These are phyloP conservation scores for Raillietiella orientalis DNA, from an alignment of 2,888 invertebrate genomes.

Conservation along the genomic window DNA sequence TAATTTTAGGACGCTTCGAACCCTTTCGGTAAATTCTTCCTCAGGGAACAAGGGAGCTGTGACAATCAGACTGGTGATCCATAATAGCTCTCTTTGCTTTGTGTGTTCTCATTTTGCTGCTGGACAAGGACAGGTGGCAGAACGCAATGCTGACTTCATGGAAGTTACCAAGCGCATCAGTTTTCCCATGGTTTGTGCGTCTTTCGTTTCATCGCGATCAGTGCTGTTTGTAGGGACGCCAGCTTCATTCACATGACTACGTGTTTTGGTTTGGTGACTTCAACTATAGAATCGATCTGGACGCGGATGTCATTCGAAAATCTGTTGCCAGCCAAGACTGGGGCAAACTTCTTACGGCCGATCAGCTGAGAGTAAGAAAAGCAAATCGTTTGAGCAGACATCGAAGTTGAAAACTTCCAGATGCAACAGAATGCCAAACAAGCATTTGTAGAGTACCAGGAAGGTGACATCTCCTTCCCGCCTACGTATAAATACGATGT, in stretches of 20 bases:
- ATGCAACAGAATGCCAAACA: slow-evolving; percentile 42
- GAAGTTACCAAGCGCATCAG: slow-evolving; percentile 17
- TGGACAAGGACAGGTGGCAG: slow-evolving; percentile 54
- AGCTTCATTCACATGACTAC: slow-evolving; percentile 79
- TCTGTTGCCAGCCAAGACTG: slow-evolving; percentile 39
- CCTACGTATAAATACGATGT: slow-evolving; percentile 98
- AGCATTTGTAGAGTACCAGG: slow-evolving; percentile 69
- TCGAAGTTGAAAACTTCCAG: slow-evolving; percentile 13
- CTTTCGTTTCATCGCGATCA: background rate
- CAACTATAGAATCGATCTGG: slow-evolving; percentile 87
- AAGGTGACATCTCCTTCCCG: slow-evolving; percentile 63
- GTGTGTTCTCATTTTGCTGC: slow-evolving; percentile 98
- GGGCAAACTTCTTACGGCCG: slow-evolving; percentile 38
- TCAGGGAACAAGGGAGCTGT: slow-evolving; percentile 77
- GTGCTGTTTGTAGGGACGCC: slow-evolving; percentile 25
- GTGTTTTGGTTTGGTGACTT: slow-evolving; percentile 99
- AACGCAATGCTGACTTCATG: slow-evolving; percentile 9
- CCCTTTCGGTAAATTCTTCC: slow-evolving; percentile 2
- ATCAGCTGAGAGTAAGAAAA: slow-evolving; percentile 40
- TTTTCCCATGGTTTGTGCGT: slow-evolving; percentile 34
- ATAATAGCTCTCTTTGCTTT: slow-evolving; percentile 83
- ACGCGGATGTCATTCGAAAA: slow-evolving; percentile 69
- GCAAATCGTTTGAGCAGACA: slow-evolving; percentile 12
- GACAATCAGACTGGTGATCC: slow-evolving; percentile 48
- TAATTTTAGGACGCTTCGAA: background rate